Evolutionary conservation across 2,113 vertebrate species (phyloP).

Genomic region (Oryzias woworae): DNA sequence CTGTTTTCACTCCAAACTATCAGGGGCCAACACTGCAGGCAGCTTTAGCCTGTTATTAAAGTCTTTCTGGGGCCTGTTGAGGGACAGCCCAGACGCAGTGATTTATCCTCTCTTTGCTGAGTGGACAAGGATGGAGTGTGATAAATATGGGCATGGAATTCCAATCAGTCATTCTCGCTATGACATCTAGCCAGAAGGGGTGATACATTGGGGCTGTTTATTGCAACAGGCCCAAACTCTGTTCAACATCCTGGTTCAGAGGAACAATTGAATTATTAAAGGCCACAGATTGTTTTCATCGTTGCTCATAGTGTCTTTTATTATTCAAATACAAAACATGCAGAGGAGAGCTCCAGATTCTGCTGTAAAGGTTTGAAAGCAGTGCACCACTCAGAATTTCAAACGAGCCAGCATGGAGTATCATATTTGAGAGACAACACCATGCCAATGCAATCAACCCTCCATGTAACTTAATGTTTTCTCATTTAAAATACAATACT

Average conservation of each 20-base stretch:
- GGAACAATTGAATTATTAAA: constrained; percentile 4
- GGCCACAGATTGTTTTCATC: constrained; percentile 11
- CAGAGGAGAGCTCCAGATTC: background rate
- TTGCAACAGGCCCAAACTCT: constrained; percentile 21
- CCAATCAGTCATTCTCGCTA: constrained; percentile 70
- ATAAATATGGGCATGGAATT: constrained; percentile 73
- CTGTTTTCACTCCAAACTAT: constrained; percentile 83
- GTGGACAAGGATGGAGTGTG: constrained; percentile 68
- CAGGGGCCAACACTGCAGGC: constrained; percentile 71
- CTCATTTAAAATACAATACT: too few species aligned
- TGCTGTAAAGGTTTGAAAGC: background rate
- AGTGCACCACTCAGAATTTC: background rate
- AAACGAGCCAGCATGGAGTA: background rate
- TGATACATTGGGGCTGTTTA: constrained; percentile 31
- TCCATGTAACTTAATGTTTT: too few species aligned
- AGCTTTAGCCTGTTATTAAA: constrained; percentile 75
- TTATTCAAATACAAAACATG: constrained; percentile 20
- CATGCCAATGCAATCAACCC: too few species aligned
- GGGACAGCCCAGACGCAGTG: constrained; percentile 61
- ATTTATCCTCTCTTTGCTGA: constrained; percentile 70
- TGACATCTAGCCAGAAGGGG: constrained; percentile 52
- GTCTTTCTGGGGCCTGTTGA: constrained; percentile 73
- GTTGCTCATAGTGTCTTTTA: constrained; percentile 1
- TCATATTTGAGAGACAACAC: too few species aligned
- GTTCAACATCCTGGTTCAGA: constrained; percentile 11